phyloP scores from a whole-genome alignment of 1,140 invertebrate genomes.

The Pseudomyrmex sp. region DNA sequence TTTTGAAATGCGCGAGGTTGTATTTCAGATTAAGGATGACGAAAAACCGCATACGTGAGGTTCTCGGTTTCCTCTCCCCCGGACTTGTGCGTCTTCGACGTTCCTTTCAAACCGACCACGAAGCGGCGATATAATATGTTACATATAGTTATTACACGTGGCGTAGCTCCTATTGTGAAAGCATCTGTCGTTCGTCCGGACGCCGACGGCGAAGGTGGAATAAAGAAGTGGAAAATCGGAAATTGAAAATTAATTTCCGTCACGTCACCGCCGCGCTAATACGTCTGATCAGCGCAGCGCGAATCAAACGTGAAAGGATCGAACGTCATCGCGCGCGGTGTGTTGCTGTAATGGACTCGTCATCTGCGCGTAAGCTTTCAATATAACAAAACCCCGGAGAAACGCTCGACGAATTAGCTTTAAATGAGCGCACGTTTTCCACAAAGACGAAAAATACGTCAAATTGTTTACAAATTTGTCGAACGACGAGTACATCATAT shows the following conservation, averaged over 20 bases:
- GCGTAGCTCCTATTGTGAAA: constrained; percentile 69
- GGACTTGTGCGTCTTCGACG: constrained; percentile 13
- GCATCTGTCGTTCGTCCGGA: constrained; percentile 71
- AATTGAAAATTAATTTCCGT: constrained; percentile 73
- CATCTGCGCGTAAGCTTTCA: neutral
- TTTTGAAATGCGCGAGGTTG: neutral
- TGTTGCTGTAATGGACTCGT: constrained; percentile 21
- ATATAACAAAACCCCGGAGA: neutral
- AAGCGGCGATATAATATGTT: constrained; percentile 29
- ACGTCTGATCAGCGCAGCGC: neutral
- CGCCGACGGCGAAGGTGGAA: constrained; percentile 2
- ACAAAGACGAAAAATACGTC: neutral
- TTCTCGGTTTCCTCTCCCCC: constrained; percentile 15
- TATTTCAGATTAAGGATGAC: constrained; percentile 37
- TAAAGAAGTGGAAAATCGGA: constrained; percentile 69
- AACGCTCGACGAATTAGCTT: neutral
- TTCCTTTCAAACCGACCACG: constrained; percentile 35
- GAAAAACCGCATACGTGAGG: constrained; percentile 15
- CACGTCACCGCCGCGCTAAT: neutral
- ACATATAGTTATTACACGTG: constrained; percentile 57
- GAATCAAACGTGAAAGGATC: neutral
- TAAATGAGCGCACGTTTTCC: neutral
- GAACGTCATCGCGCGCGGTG: neutral
- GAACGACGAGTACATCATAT: no score
- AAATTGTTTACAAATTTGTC: no score